These are phyloP conservation scores for Carcinoscorpius rotundicauda DNA, from an alignment of 1,140 invertebrate species.

Conservation along the genomic window DNA sequence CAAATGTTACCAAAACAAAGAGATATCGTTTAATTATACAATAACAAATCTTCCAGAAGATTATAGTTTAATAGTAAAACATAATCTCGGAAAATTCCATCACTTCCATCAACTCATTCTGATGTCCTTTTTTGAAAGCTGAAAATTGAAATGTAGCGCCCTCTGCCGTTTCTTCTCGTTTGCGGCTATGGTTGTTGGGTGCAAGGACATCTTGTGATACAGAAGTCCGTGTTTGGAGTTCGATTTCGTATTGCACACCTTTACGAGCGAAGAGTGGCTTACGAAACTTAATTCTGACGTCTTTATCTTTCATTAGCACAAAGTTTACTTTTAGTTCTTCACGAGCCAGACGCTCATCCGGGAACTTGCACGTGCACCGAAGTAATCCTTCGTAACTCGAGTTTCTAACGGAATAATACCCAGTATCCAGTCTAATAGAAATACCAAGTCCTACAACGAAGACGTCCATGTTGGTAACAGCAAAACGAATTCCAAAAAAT, in stretches of 20 bases:
- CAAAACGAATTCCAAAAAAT: conserved; percentile 12
- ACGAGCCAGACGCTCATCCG: conserved; percentile 9
- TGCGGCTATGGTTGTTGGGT: conserved; percentile 13
- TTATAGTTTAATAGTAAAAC: conserved; percentile 15
- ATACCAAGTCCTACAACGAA: conserved; percentile 26
- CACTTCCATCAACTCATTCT: conserved; percentile 12
- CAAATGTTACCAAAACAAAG: too few species aligned
- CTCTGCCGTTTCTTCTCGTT: conserved; percentile 15
- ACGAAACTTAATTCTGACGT: conserved; percentile 24
- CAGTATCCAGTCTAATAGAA: conserved; percentile 24
- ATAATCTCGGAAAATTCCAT: conserved; percentile 18
- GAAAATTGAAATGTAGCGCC: conserved; percentile 19
- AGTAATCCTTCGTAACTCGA: conserved; percentile 25
- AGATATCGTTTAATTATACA: too few species aligned
- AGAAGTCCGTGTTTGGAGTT: conserved; percentile 14
- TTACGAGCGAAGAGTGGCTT: conserved; percentile 24
- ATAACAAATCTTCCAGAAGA: too few species aligned
- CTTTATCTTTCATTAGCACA: conserved; percentile 24
- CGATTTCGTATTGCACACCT: conserved; percentile 19
- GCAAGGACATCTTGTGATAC: conserved; percentile 16
- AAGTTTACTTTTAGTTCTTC: conserved; percentile 16
- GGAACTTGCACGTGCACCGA: conserved; percentile 16
- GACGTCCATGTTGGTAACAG: conserved; percentile 22
- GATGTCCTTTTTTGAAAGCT: conserved; percentile 15
- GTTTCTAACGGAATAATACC: conserved; percentile 23